Base-by-base conservation (phyloP, 2,113 vertebrate species). In the Tupaia tana region DNA sequence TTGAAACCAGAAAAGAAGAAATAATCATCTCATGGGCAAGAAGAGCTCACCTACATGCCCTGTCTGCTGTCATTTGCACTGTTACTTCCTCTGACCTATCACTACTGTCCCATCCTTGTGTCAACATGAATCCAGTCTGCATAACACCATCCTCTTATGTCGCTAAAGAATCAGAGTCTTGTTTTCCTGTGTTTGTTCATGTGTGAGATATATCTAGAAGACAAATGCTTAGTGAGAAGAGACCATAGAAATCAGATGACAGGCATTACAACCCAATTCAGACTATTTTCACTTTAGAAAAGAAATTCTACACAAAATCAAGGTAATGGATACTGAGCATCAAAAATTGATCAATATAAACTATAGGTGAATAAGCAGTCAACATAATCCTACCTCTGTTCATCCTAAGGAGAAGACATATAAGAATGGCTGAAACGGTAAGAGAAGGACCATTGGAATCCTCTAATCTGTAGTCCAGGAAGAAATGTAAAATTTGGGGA, bases 1-100 rank as follows among this genome's bases (percentile, higher is more conserved):
- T 34, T 63, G 11, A 87, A 88, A 43, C 80, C 18, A 93, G 27
- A 88, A 78, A 81, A 95, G 13, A 73, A 34, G 3, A 79, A 87
- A 69, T 4, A 56, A 3, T 15, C 18, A n/a, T 79, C 13, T 61
- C 22, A 7, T 3, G 15, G 13, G 12, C 43, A 77, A 77, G 24
- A 6, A 84, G 84, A 84, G 9, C 11, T 89, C 22, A 0, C 13
- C 19, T 19, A 58, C 24, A n/a, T n/a, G 6, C 3, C 29, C 56
- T 16, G 52, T 82, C 66, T 78, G 29, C 31, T 70, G 18, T 11
- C 34, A 25, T 24, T 34, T 25, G 52, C 22, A 61, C 18, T 69
- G 6, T 6, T 79, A 24, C 6, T 20, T 59, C 61, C 79, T 6
- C 25, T 89, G 19, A 19, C 24, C 13, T 22, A 2, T 75, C 52